Evolutionary conservation across 2,797 vertebrate species (phyloP), one percentile per base, ranked within the genome.

Genomic region (Periophthalmus magnuspinnatus): DNA sequence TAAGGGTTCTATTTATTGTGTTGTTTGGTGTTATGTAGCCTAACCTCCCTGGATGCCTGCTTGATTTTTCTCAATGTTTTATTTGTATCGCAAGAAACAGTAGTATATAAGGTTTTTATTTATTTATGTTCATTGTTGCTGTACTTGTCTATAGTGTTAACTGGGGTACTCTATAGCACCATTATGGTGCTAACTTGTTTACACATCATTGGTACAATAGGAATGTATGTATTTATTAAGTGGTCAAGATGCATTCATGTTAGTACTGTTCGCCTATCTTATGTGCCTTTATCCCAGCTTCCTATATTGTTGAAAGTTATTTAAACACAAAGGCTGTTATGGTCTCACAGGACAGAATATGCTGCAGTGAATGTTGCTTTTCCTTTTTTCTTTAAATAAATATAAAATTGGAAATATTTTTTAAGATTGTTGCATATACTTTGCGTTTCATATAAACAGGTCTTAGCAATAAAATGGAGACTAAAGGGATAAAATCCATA

Each of bases 171-270:
- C 38, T 74, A 52, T 65, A 79, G 72, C 72, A 70, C 64, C 45
- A 41, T 56, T 56, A 5, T 73, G 61, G 78, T 71, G 79, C 70
- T 70, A 68, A 80, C 72, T 78, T 91, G 93, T 94, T 94, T 94
- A 93, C 93, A 91, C 65, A 81, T 58, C 70, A 67, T 74, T 48
- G 68, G 68, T 87, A 83, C 75, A 63, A 55, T 60, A 68, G 80
- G 81, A 85, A 78, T 74, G 62, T 61, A 75, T 81, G 65, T 92
- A 91, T 92, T 92, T 92, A 91, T 93, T 81, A 47, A 69, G 72
- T 77, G 56, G 61, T 67, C 67, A 68, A 48, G 76, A 80, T 22
- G 75, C 59, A n/a, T 68, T 71, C 71, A 63, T 73, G 71, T 78
- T 75, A 50, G 71, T 80, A 77, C 78, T 74, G 75, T 88, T 65